Base-by-base conservation (phyloP, 1,140 invertebrate species). In the Neodiprion lecontei region DNA sequence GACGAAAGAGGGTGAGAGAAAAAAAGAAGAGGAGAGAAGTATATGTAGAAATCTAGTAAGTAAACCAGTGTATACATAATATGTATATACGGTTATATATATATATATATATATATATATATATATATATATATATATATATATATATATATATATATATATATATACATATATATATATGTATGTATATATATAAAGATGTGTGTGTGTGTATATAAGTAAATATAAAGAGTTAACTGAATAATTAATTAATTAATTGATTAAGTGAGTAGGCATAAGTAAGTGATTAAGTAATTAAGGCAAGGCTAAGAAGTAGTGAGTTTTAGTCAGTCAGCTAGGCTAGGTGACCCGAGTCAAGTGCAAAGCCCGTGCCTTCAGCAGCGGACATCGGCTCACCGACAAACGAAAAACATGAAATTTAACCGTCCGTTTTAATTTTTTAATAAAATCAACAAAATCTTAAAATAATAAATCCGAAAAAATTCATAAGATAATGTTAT, bases 321-420 rank as follows among this genome's bases (percentile, higher is more conserved):
- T 84, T 75, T 79, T 86, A 88, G 83, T 79, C 77, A 83, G 83
- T 84, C 81, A 85, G 86, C 82, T 88, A 86, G 86, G 79, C 78
- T 88, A 88, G 86, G 87, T 89, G 87, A 88, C 86, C 87, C 86
- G 86, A 86, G 88, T 83, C 88, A 87, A 88, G 87, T 89, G 88
- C 87, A 89, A 89, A 89, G 86, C 86, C 86, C 82, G 88, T 89
- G 88, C 88, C 88, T 89, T 89, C 84, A 88, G 86, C 87, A 88
- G 83, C 86, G 84, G 87, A 89, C 84, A 89, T 88, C 86, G 87
- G 88, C 83, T 88, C 87, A 89, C 87, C 85, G 77, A 85, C 82
- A 85, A 82, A 83, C 85, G 82, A 85, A 84, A 61, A 81, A 78
- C 76, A 80, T 80, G 78, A 84, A 88, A 87, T 85, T 87, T 84